Evolutionary conservation across 2,888 invertebrate genomes (phyloP).

Genomic region (Tanypteryx hageni): DNA sequence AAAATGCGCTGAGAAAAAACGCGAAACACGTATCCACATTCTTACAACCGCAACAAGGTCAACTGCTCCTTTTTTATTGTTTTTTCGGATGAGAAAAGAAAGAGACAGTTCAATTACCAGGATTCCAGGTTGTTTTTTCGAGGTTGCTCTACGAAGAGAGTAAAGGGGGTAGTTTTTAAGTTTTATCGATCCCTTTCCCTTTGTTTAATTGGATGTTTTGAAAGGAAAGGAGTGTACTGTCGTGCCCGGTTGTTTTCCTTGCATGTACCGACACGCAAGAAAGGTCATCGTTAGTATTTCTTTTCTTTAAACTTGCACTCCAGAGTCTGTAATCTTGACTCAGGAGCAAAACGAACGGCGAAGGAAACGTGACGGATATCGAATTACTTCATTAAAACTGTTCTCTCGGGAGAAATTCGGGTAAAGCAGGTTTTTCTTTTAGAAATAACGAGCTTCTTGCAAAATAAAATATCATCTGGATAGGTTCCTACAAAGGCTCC

Average conservation of each 20-base stretch:
- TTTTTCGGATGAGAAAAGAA: background rate
- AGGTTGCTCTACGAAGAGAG: background rate
- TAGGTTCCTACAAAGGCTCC: too few relatives aligned
- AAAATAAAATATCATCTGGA: too few relatives aligned
- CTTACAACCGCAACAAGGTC: constrained; percentile 26
- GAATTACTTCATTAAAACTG: too few relatives aligned
- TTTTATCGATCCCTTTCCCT: background rate
- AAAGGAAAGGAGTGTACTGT: background rate
- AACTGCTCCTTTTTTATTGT: constrained; percentile 21
- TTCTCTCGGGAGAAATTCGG: too few relatives aligned
- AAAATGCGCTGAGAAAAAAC: background rate
- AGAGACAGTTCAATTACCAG: constrained; percentile 33
- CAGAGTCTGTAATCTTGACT: background rate
- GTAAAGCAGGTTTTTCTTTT: too few relatives aligned
- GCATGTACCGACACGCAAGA: background rate
- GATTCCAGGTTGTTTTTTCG: background rate
- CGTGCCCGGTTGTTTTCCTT: background rate
- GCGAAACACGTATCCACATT: constrained; percentile 29
- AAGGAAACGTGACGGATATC: too few relatives aligned
- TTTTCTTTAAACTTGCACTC: background rate
- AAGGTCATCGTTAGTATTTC: background rate
- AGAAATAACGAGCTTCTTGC: too few relatives aligned
- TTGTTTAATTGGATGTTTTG: constrained; percentile 16
- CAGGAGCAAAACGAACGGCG: background rate
- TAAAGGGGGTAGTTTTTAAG: background rate